A percentile compares a stretch with the other conserved stretches of the same genome.
Evolutionary conservation across 2,797 vertebrate genomes (phyloP).

Genomic region (Typhlichthys eigenmanni): DNA sequence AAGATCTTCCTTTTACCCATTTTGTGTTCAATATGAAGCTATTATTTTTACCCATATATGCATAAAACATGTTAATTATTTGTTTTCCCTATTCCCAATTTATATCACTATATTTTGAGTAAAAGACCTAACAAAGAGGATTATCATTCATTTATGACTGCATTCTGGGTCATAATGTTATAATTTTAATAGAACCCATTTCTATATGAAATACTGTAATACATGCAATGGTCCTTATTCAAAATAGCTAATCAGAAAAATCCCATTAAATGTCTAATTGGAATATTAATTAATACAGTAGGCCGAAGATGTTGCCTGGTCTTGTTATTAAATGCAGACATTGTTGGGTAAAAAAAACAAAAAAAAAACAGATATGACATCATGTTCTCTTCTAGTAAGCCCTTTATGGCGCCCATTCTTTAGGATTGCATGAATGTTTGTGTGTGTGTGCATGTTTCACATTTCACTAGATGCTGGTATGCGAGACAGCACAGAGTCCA

Average conservation of each 20-base stretch:
- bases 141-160: slow-evolving; percentile 58
- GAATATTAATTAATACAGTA: background rate
- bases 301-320: background rate
- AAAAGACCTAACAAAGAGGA: slow-evolving; percentile 36
- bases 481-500: slow-evolving; percentile 7
- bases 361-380: too few species aligned
- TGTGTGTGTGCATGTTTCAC: background rate
- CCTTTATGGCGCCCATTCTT: background rate
- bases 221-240: slow-evolving; percentile 34
- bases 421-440: background rate
- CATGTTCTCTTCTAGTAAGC: background rate
- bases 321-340: background rate
- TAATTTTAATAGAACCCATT: slow-evolving; percentile 33
- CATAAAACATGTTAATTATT: slow-evolving; percentile 31
- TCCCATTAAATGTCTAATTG: slow-evolving; percentile 25
- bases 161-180: slow-evolving; percentile 41
- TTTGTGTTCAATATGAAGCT: slow-evolving; percentile 18
- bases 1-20: slow-evolving; percentile 14
- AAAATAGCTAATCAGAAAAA: slow-evolving; percentile 37
- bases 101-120: slow-evolving; percentile 45
- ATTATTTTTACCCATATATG: slow-evolving; percentile 24
- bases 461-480: slow-evolving; percentile 11
- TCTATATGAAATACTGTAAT: slow-evolving; percentile 25
- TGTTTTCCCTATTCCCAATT: slow-evolving; percentile 41
- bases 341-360: background rate